Evolutionary conservation across 2,888 invertebrate species (phyloP), one percentile per base, ranked within the genome.

Genomic region (Hypolimnas misippus): DNA sequence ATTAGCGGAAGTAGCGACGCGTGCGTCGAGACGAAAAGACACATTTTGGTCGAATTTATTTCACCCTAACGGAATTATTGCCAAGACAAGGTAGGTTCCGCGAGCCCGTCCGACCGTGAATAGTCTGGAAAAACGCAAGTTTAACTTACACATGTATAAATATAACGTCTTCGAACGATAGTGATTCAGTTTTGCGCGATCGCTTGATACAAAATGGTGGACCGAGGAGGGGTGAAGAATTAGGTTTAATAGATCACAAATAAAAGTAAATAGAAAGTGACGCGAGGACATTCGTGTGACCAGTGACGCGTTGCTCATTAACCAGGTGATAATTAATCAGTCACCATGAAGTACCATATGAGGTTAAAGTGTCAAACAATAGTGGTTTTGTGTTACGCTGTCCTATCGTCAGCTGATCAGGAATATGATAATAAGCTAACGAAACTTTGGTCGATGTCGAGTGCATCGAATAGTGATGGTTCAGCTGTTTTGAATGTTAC

Each of bases 111-210:
- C 83, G 79, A 89, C 83, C 91, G 89, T 87, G 83, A 86, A 84
- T 66, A 71, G 75, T 74, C 87, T 75, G 87, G 89, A 85, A 89
- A 89, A 88, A 89, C 87, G 90, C 86, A 86, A 89, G 75, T 87
- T 86, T 81, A 84, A 84, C 77, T 73, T 72, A 86, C 87, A 86
- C 87, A 83, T 89, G 89, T 92, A 92, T 91, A 92, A 87, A 92
- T 91, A 90, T 87, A 88, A 82, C 87, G 84, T 74, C 79, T 73
- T 66, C 66, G 77, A 81, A 80, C 85, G 76, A 85, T 73, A 79
- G 84, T 83, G 85, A 88, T 85, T 90, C 92, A 92, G 92, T 92
- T 87, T 85, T 84, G 77, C 89, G 86, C 89, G 87, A 87, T 82
- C 87, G 84, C 86, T 90, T 84, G 89, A 75, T 76, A 85, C 86